Base-by-base conservation (phyloP, 1,140 invertebrate genomes). In the Leptinotarsa undecemlineata region DNA sequence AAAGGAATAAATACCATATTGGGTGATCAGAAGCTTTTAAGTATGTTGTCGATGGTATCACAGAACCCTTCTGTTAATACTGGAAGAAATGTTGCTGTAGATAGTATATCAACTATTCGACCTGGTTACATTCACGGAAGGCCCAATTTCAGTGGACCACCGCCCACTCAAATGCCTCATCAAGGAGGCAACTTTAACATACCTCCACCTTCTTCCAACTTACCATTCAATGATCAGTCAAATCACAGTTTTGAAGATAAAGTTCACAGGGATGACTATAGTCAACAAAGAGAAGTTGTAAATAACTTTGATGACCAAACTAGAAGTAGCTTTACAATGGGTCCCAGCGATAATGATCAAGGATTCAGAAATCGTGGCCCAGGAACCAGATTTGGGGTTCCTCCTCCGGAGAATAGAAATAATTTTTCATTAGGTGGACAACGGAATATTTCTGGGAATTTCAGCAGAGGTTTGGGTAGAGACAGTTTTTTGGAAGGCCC, bases 1-100 rank as follows among this genome's bases (percentile, higher is more conserved):
- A 88, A 87, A 80, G 88, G 88, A 20, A 88, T 90, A 68, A 88
- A 88, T 81, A 86, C 85, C 74, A 89, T 90, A 68, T 81, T 90
- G n/a, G 89, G 88, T 1, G 88, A 90, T 85, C 85, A 87, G 73
- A 89, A 89, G 81, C 85, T 90, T 51, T 83, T 90, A 79, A 88
- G 87, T 79, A 89, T 90, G 77, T 81, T 90, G 20, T 88, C 88
- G 17, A 86, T 88, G 84, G 86, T 89, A 61, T 78, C 81, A 3
- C 78, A 84, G 75, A 83, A 79, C 67, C 77, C 82, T 72, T 78
- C 70, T 71, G 23, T 67, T 20, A 68, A 60, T 23, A 11, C 71
- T 48, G 51, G 4, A n/a, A 48, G 26, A 13, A 60, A 61, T 48
- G 51, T 14, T 62, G 20, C 71, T 57, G 67, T 42, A 42, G 62